A percentile compares a stretch with the other conserved stretches of the same genome.
phyloP scores from a whole-genome alignment of 1,140 invertebrate genomes.

The Copidosoma floridanum region DNA sequence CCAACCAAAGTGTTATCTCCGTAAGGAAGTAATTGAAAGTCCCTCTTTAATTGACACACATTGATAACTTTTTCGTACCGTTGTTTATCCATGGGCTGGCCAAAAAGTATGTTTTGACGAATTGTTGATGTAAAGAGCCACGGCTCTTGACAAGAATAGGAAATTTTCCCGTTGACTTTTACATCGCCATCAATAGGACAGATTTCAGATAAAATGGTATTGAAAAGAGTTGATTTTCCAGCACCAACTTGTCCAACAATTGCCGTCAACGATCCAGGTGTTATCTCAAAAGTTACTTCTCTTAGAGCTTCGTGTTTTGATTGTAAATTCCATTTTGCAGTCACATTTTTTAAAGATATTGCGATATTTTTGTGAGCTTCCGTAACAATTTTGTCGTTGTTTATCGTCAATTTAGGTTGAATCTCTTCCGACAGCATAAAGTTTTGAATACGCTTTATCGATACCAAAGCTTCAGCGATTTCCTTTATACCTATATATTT shows the following conservation, averaged over 20 bases:
- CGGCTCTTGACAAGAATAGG: conserved; percentile 86
- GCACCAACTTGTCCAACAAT: conserved; percentile 79
- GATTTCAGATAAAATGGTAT: conserved; percentile 77
- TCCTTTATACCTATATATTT: conserved; percentile 67
- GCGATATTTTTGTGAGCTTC: conserved; percentile 2
- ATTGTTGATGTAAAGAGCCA: conserved; percentile 79
- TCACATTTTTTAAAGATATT: conserved; percentile 54
- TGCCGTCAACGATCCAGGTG: conserved; percentile 67
- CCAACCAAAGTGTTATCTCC: conserved; percentile 88
- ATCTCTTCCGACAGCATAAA: conserved; percentile 71
- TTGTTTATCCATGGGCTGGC: conserved; percentile 68
- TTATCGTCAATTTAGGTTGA: neutral
- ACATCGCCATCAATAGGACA: conserved; percentile 66
- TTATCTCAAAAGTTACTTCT: conserved; percentile 64
- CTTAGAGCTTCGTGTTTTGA: conserved; percentile 60
- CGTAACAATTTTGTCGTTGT: neutral
- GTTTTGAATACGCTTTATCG: conserved; percentile 66
- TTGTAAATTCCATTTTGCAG: conserved; percentile 62
- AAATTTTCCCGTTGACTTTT: conserved; percentile 69
- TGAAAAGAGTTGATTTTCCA: conserved; percentile 81
- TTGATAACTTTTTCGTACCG: conserved; percentile 74
- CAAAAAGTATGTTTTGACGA: conserved; percentile 87
- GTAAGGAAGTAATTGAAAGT: conserved; percentile 72
- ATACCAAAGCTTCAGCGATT: conserved; percentile 68
- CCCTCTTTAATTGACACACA: conserved; percentile 72